Evolutionary conservation across 1,140 invertebrate species (phyloP).

Genomic region (Heliothis virescens): DNA sequence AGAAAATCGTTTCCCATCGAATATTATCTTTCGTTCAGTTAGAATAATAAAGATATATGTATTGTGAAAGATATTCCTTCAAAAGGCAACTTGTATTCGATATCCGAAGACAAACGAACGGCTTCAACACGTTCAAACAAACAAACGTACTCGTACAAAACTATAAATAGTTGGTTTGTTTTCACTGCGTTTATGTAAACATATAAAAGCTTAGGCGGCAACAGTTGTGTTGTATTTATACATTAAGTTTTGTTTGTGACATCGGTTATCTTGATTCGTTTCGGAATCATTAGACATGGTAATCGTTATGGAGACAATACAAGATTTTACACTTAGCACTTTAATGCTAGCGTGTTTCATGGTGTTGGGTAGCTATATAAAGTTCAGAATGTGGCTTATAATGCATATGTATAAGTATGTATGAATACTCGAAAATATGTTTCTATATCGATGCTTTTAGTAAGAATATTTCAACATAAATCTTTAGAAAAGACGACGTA

Average conservation of each 20-base stretch:
- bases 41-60: constrained; percentile 11
- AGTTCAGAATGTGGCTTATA: neutral
- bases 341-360: neutral
- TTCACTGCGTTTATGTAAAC: constrained; percentile 1
- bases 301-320: neutral
- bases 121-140: constrained; percentile 20
- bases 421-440: neutral
- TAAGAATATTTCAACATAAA: too few species aligned
- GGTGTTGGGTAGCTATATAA: neutral
- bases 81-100: constrained; percentile 21
- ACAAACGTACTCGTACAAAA: constrained; percentile 35
- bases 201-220: neutral
- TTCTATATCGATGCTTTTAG: too few species aligned
- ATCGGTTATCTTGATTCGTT: too few species aligned
- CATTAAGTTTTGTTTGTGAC: too few species aligned
- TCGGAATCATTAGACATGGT: neutral
- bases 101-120: constrained; percentile 10
- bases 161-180: constrained; percentile 5
- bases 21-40: constrained; percentile 9
- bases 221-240: constrained; percentile 12
- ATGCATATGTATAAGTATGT: neutral
- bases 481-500: neutral
- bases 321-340: neutral
- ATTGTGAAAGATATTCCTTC: constrained; percentile 18
- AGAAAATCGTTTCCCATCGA: neutral